phyloP scores from a whole-genome alignment of 2,797 vertebrate genomes.

The Trichosurus vulpecula region DNA sequence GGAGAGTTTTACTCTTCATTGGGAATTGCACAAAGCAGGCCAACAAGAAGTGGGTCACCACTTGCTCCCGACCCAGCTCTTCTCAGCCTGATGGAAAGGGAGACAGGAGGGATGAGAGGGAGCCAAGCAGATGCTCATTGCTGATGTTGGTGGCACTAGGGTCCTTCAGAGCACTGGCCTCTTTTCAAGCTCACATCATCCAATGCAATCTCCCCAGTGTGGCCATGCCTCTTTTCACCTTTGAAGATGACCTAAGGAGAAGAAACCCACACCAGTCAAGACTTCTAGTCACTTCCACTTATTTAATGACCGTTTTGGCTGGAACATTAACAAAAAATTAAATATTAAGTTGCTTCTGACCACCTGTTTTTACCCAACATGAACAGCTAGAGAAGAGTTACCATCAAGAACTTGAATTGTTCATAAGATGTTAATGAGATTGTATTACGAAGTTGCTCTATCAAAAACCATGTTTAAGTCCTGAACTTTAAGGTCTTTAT shows the following conservation, averaged over 20 bases:
- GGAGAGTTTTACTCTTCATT: slow-evolving; percentile 32
- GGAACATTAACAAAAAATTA: not conserved
- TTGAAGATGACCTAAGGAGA: slow-evolving; percentile 93
- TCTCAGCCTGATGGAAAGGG: slow-evolving; percentile 50
- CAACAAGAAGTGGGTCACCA: slow-evolving; percentile 14
- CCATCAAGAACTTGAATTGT: not conserved
- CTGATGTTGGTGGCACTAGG: slow-evolving; percentile 66
- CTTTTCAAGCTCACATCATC: slow-evolving; percentile 94
- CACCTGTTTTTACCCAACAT: not conserved
- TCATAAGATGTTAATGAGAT: not conserved
- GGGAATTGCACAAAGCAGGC: slow-evolving; percentile 71
- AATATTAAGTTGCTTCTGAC: not conserved
- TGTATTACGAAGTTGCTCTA: not conserved
- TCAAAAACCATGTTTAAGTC: slow-evolving; percentile 1
- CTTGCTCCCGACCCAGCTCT: slow-evolving; percentile 44
- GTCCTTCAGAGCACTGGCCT: slow-evolving; percentile 92
- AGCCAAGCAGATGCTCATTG: not conserved
- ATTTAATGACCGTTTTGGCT: not conserved
- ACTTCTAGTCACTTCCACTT: not conserved
- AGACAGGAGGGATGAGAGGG: slow-evolving; percentile 39
- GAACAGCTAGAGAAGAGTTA: not conserved
- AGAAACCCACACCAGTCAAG: slow-evolving; percentile 59
- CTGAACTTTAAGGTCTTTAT: not conserved
- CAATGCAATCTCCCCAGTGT: slow-evolving; percentile 92
- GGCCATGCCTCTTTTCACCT: slow-evolving; percentile 91